Evolutionary conservation across 2,797 vertebrate species (phyloP).

Genomic region (Tarsius wallacei): DNA sequence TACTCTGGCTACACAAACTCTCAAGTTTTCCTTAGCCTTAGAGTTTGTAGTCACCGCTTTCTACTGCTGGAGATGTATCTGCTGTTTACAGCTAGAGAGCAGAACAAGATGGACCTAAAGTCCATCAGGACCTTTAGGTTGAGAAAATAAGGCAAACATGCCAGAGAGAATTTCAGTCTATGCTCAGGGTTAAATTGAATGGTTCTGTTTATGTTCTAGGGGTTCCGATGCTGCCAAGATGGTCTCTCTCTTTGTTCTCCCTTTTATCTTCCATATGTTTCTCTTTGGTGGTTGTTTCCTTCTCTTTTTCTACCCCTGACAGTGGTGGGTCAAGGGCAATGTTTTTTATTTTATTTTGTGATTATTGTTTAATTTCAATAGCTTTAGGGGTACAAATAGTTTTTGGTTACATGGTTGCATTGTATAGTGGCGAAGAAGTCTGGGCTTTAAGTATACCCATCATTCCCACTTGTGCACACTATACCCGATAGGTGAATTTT

Average conservation of each 20-base stretch:
- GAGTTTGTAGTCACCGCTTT: background rate
- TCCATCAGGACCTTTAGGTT: background rate
- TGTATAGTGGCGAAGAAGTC: too few relatives aligned
- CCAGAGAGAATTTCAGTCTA: background rate
- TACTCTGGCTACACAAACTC: background rate
- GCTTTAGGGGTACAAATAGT: too few relatives aligned
- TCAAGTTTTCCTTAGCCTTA: background rate
- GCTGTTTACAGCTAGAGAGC: background rate
- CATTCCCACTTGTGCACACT: too few relatives aligned
- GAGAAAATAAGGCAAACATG: background rate
- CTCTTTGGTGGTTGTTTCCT: background rate
- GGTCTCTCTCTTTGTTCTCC: slow-evolving; percentile 14
- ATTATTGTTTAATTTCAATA: too few relatives aligned
- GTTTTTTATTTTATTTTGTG: too few relatives aligned
- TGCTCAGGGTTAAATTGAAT: background rate
- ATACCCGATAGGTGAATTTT: too few relatives aligned
- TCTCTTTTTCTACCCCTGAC: background rate
- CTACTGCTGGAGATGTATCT: background rate
- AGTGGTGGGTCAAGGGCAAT: background rate
- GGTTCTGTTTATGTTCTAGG: background rate
- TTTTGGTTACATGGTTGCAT: too few relatives aligned
- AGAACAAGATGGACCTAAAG: background rate
- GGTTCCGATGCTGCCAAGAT: background rate
- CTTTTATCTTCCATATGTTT: background rate
- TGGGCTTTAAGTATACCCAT: too few relatives aligned